Base-by-base conservation (phyloP, 1,140 invertebrate species). In the Trinorchestia longiramus region DNA sequence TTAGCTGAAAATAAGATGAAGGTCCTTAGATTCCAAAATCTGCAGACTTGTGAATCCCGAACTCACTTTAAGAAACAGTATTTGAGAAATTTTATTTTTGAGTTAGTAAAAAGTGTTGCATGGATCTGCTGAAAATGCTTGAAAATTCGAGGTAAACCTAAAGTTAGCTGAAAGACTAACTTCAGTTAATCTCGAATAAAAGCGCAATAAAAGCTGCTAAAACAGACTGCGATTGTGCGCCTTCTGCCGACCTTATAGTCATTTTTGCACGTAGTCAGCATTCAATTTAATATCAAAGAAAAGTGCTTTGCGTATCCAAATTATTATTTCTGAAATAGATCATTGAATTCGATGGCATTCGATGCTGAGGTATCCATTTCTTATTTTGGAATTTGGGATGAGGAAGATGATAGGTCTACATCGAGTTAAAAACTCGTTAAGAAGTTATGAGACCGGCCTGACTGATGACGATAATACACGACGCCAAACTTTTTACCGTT, bases 381-480 rank as follows among this genome's bases (percentile, higher is more conserved):
- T 90, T 90, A 90, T 42, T 41, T 8, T 15, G n/a, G 43, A 43
- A 41, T 41, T 43, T 43, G 15, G 88, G 88, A 90, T 41, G n/a
- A 90, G 88, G 88, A 42, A 43, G 88, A 90, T 42, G 88, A 90
- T 90, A 90, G 88, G 88, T 90, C 43, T 36, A 90, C 88, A 42
- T 90, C 4, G 88, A 90, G 88, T 41, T 90, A 90, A 43, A 90
- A 90, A 90, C 88, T 90, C 88, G 43, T 90, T 90, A 90, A 90
- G 43, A 90, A 90, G 88, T 43, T 90, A 90, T 90, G n/a, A 90
- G 88, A 28, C 42, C n/a, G 88, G 43, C 42, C n/a, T 41, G 88
- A 90, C 88, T 90, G 88, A 90, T 42, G 88, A 90, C 88, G 23
- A 90, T 90, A 28, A 90, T 90, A 90, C n/a, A 90, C 43, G 88